phyloP scores from a whole-genome alignment of 2,797 vertebrate species.

The Brachyrhaphis roseni region DNA sequence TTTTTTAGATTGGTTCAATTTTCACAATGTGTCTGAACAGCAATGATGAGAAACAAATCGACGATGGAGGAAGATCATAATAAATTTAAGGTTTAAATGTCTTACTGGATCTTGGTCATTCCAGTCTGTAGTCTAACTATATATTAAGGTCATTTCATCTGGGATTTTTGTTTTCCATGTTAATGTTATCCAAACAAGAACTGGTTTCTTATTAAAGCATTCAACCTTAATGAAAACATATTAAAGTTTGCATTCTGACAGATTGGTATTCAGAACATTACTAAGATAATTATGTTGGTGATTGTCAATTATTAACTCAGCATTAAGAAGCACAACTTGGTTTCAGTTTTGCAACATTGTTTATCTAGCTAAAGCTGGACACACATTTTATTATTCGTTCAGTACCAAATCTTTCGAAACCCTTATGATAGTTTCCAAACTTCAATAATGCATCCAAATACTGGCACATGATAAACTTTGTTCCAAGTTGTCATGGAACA shows the following conservation, averaged over 20 bases:
- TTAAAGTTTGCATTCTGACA: background rate
- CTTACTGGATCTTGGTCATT: background rate
- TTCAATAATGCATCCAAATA: background rate
- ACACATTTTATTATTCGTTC: background rate
- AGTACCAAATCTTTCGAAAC: background rate
- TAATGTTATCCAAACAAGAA: background rate
- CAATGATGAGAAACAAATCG: conserved; percentile 23
- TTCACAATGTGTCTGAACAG: conserved; percentile 15
- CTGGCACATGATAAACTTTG: background rate
- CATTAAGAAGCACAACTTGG: background rate
- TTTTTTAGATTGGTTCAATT: conserved; percentile 15
- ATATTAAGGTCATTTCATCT: background rate
- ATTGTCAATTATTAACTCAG: background rate
- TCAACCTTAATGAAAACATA: background rate
- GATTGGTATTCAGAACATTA: background rate
- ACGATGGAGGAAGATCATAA: conserved; percentile 17
- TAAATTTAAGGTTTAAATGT: conserved; percentile 5
- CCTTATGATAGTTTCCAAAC: background rate
- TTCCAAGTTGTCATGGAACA: background rate
- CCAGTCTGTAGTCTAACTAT: background rate
- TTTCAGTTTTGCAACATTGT: background rate
- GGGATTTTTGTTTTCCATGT: background rate
- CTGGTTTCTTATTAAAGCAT: background rate
- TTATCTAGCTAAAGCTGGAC: background rate
- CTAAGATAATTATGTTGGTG: background rate